Conservation (phyloP, 53 echinoderm and acorn worm species). For the Holothuria scabra region DNA sequence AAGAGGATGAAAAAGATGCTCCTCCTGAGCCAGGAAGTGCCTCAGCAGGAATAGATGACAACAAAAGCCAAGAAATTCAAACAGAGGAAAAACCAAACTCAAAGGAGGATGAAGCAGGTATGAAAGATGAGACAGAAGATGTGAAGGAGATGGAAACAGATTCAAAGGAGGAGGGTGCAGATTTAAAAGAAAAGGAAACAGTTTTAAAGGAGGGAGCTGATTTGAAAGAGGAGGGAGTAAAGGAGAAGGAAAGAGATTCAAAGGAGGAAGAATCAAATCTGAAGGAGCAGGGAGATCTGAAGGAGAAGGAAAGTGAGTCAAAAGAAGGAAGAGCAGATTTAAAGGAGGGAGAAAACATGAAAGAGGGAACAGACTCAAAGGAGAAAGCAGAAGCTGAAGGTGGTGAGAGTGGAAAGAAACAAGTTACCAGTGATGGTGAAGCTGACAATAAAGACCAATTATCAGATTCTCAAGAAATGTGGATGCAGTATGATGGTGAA, state of each 20-base stretch:
- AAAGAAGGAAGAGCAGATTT: neutral
- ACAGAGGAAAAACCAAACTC: neutral
- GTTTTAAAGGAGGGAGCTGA: no score
- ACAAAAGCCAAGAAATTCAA: no score
- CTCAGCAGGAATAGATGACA: no score
- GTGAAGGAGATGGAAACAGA: no score
- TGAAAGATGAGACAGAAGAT: no score
- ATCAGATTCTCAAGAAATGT: constrained; percentile 34
- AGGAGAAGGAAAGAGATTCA: neutral
- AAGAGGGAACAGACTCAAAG: neutral
- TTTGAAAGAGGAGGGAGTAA: no score
- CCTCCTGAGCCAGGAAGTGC: no score
- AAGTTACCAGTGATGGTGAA: no score
- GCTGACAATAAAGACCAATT: neutral
- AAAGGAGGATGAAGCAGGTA: neutral
- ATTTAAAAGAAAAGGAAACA: no score
- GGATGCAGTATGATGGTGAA: constrained; percentile 44
- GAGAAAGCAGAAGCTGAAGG: neutral
- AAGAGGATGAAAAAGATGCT: no score
- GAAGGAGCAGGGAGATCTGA: neutral
- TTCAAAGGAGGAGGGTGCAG: no score
- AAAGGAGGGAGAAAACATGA: neutral
- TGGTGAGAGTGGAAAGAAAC: neutral
- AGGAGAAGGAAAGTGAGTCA: neutral
- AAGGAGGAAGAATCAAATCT: neutral